Evolutionary conservation across 2,888 invertebrate species (phyloP), one percentile per base, ranked within the genome.

Genomic region (Mythimna albipuncta): DNA sequence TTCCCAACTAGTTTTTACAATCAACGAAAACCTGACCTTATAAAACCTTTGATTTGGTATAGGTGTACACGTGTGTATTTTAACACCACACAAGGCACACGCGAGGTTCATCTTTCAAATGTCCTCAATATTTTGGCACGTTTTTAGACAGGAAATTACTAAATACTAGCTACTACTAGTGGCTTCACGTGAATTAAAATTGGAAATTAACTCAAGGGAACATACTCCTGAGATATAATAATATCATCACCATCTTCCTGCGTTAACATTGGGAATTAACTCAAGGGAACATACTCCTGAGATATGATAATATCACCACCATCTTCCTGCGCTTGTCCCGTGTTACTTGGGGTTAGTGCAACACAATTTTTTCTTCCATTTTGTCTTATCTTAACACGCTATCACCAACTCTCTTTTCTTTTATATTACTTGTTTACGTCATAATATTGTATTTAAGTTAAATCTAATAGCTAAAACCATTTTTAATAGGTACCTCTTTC

Each of bases 21-120:
- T n/a, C 77, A 76, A 58, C 41, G 50, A 52, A 52, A 16, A 26
- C 11, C 11, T 5, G 78, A 74, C 52, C 52, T 59, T 77, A 77
- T 71, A n/a, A 35, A 70, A 26, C 26, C 10, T 57, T 50, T n/a
- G 38, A 57, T 55, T 57, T 55, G 16, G 0, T n/a, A 2, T 19
- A 41, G 11, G 1, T 26, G 2, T 19, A 47, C 75, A 21, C 21
- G 57, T 41, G 72, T 73, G 16, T 41, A 68, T 57, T 55, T 19
- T 19, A 41, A 50, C 21, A 57, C n/a, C 47, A 68, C 38, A 50
- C 55, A 47, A 50, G 11, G 7, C 19, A 58, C 32, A 58, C 44
- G 52, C 35, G 11, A 62, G 19, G 13, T 44, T 58, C 11, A 9
- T 47, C 21, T 75, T 38, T n/a, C 9, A 7, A n/a, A 41, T 26